A percentile compares a stretch with the other conserved stretches of the same genome.
These are phyloP conservation scores for Stichopus chloronotus DNA, from an alignment of 35 echinoderm and acorn worm genomes.

Conservation along the genomic window DNA sequence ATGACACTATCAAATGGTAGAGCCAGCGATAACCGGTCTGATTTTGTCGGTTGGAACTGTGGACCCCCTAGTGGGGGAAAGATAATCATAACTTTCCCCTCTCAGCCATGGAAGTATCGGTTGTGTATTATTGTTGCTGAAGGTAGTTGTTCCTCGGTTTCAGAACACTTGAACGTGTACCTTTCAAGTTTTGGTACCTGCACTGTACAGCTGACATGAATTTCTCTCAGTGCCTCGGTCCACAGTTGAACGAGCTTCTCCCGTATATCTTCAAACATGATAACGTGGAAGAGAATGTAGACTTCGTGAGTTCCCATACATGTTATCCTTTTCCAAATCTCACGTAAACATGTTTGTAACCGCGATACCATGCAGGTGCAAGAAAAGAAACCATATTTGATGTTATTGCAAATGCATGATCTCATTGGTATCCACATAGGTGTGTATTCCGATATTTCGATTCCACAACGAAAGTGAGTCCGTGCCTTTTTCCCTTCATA, in stretches of 20 bases:
- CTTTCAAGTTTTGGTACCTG: constrained; percentile 18
- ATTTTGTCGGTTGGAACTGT: not conserved
- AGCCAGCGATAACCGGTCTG: not conserved
- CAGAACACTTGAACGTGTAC: not conserved
- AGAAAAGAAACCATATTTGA: not conserved
- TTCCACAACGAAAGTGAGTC: constrained; percentile 19
- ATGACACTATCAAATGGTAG: constrained; percentile 28
- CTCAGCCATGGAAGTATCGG: constrained; percentile 38
- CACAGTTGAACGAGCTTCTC: constrained; percentile 17
- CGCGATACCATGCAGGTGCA: constrained; percentile 16
- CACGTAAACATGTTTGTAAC: not conserved
- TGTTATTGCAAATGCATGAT: not conserved
- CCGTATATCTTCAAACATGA: constrained; percentile 29
- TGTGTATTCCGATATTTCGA: constrained; percentile 17
- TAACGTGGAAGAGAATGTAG: constrained; percentile 19
- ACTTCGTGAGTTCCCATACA: not conserved
- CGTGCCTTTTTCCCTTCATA: constrained; percentile 12
- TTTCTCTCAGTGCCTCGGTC: not conserved
- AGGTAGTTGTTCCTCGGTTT: not conserved
- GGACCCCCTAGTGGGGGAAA: constrained; percentile 36
- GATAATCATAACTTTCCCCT: constrained; percentile 36
- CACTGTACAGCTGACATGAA: constrained; percentile 6
- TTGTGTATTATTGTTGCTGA: constrained; percentile 16
- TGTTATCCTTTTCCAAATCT: constrained; percentile 22
- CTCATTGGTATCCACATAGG: constrained; percentile 39